Evolutionary conservation across 2,888 invertebrate species (phyloP), one percentile per base, ranked within the genome.

Genomic region (Agapetus fuscipes): DNA sequence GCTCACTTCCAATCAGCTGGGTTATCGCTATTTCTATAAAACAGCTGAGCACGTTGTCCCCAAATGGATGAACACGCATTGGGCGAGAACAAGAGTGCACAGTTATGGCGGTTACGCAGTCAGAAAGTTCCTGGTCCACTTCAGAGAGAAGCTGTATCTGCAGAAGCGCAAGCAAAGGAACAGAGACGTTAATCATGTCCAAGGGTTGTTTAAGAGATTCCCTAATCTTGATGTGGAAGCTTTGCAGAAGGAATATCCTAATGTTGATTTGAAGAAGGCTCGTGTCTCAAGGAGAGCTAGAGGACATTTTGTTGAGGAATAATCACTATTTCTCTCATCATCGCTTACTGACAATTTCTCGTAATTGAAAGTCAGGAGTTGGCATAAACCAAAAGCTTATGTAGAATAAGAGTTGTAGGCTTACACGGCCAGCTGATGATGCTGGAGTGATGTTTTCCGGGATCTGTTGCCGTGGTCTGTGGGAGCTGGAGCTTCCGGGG

Each of bases 211-310:
- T 15, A 80, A 80, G 48, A 70, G 79, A 28, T 89, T 83, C 60
- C 89, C 89, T 1, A 70, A 89, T 54, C 61, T 85, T 59, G 82
- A 86, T 55, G 57, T 78, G 56, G 76, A 80, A 41, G 66, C 77
- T 37, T 54, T 91, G 14, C 76, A 79, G 55, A 66, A 74, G 43
- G 72, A 82, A 53, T 91, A 79, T 60, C 89, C 91, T 3, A 61
- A 76, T 55, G 80, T 87, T 3, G 73, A 90, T 58, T 62, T 90
- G 34, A 77, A 84, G 43, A 77, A 74, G 57, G 70, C 80, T 2
- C 72, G 73, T 50, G 57, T 56, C 3, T 58, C 59, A 31, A 71
- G 70, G 48, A 78, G 72, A 59, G 61, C 74, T 9, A 66, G 74
- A 50, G 80, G 82, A 10, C 81, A 83, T 59, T 77, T 50, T 58